A percentile compares a stretch with the other conserved stretches of the same genome.
phyloP scores from a whole-genome alignment of 1,140 invertebrate species.

The Venustaconcha ellipsiformis region DNA sequence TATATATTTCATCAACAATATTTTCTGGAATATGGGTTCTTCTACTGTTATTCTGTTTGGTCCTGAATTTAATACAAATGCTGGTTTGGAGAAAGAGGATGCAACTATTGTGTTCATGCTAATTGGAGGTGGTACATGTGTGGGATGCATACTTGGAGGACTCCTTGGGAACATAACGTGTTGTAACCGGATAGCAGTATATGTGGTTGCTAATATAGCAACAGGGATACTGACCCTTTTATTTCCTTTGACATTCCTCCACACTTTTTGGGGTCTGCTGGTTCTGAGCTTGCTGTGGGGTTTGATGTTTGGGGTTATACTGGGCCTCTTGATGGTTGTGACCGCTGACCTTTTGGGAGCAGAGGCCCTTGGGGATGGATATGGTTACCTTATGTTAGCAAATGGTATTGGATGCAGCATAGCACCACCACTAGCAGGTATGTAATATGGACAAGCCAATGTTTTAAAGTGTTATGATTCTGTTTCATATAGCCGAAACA shows the following conservation, averaged over 20 bases:
- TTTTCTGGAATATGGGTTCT: slow-evolving; percentile 57
- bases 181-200: slow-evolving; percentile 43
- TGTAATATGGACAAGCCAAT: slow-evolving; percentile 1
- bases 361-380: slow-evolving; percentile 46
- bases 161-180: slow-evolving; percentile 46
- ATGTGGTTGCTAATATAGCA: slow-evolving; percentile 45
- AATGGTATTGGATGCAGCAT: slow-evolving; percentile 59
- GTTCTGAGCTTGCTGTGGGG: slow-evolving; percentile 38
- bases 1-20: slow-evolving; percentile 56
- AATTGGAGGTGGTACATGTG: slow-evolving; percentile 42
- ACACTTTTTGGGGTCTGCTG: slow-evolving; percentile 23
- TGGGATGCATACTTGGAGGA: slow-evolving; percentile 53
- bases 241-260: slow-evolving; percentile 32
- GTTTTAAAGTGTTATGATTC: too few species aligned
- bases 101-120: slow-evolving; percentile 40
- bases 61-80: slow-evolving; percentile 45
- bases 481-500: too few species aligned
- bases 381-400: slow-evolving; percentile 59
- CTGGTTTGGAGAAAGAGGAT: slow-evolving; percentile 37
- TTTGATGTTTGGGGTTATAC: slow-evolving; percentile 51
- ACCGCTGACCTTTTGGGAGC: slow-evolving; percentile 54
- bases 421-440: slow-evolving; percentile 60
- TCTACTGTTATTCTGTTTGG: slow-evolving; percentile 43
- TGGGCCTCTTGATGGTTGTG: slow-evolving; percentile 55
- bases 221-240: slow-evolving; percentile 38